These are phyloP conservation scores for Xyrauchen texanus DNA, from an alignment of 2,113 vertebrate species.

Conservation along the genomic window DNA sequence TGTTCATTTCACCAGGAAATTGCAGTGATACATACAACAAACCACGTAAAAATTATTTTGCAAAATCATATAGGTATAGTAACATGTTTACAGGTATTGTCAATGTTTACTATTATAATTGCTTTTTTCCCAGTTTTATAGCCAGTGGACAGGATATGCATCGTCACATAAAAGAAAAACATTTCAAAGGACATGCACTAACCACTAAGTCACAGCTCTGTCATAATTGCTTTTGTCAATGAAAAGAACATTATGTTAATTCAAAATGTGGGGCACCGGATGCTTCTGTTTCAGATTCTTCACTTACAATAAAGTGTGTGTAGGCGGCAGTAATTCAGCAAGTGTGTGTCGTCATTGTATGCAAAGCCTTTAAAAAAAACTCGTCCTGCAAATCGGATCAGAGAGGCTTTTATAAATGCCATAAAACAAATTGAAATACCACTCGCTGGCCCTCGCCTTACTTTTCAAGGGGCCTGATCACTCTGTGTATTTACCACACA, in stretches of 20 bases:
- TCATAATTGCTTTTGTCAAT: not conserved
- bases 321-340: slow-evolving; percentile 10
- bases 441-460: not conserved
- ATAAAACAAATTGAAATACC: slow-evolving; percentile 16
- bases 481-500: not conserved
- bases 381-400: slow-evolving; percentile 32
- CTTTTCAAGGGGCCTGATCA: not conserved
- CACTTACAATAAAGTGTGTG: slow-evolving; percentile 12
- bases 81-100: too few relatives aligned
- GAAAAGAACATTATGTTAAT: slow-evolving; percentile 1
- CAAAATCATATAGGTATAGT: too few relatives aligned
- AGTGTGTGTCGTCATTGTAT: slow-evolving; percentile 25
- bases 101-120: too few relatives aligned
- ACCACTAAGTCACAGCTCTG: not conserved
- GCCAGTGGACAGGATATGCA: not conserved
- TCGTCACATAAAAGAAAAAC: not conserved
- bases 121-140: too few relatives aligned
- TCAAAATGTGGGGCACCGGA: not conserved
- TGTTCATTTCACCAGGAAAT: too few relatives aligned
- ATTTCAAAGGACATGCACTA: not conserved
- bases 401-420: slow-evolving; percentile 33
- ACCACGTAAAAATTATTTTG: too few relatives aligned
- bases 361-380: not conserved
- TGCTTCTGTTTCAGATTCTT: not conserved
- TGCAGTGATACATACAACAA: too few relatives aligned